Evolutionary conservation across 2,113 vertebrate genomes (phyloP), one percentile per base, ranked within the genome.

Genomic region (Anseranas semipalmata): DNA sequence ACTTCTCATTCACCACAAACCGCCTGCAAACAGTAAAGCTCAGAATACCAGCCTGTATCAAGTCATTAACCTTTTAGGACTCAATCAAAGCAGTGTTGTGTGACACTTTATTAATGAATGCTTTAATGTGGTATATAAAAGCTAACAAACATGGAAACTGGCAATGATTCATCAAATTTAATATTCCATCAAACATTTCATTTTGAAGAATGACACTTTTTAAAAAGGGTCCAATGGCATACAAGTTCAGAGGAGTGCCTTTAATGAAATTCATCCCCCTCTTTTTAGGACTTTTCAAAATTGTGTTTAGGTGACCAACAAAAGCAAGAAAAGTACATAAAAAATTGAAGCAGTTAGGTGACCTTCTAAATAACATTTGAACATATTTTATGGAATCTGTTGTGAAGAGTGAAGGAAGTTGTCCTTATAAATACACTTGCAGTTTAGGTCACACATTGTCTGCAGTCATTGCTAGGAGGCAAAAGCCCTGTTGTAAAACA

Each of bases 91-190:
- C 98, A 97, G 85, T 95, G 94, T 76, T 93, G 96, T 98, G 97
- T 98, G 97, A 97, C 96, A 96, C 96, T 98, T 97, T 96, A 97
- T 98, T 98, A 98, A 98, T 97, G 97, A 97, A 96, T 91, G 81
- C 96, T 98, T 98, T 98, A 97, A 98, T 97, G 97, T 96, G 97
- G 94, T 93, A 95, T 97, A 95, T 98, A 97, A 98, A 98, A 98
- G 95, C 95, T 95, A 97, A 94, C 89, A 96, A 97, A 97, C 93
- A 95, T 85, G 80, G 95, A 94, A 93, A 95, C 85, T 97, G 92
- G 94, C 91, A 97, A 90, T 97, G 98, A 98, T 97, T 98, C 96
- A 98, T 98, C 98, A 97, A 96, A 97, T 98, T 97, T 98, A 97
- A 98, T 97, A 98, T 98, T 97, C 97, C 94, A 96, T 95, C 97